Conservation (phyloP, 2,888 invertebrate species). For the Spisula subtruncata region DNA sequence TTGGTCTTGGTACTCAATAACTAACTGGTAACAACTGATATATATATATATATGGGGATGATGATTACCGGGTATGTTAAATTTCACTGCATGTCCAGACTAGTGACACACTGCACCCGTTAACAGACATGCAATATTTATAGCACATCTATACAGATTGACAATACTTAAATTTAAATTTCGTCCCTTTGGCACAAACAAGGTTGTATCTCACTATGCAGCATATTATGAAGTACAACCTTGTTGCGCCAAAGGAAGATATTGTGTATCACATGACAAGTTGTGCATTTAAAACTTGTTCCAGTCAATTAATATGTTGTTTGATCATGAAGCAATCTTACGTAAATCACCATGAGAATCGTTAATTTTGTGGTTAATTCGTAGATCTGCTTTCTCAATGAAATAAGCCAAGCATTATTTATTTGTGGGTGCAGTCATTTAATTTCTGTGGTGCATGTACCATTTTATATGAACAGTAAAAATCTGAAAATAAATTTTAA, state of each 20-base stretch:
- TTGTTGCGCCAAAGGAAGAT: no score
- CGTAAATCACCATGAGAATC: constrained; percentile 2
- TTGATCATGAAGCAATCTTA: not conserved
- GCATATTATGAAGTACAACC: no score
- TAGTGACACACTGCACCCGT: not conserved
- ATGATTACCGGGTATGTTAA: no score
- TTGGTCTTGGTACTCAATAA: no score
- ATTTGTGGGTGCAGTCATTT: not conserved
- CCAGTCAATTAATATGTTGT: not conserved
- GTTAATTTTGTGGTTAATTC: not conserved
- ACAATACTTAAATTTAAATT: no score
- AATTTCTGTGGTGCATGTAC: not conserved
- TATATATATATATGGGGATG: no score
- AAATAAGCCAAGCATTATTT: not conserved
- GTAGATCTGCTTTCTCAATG: not conserved
- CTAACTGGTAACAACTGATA: no score
- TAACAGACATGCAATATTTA: not conserved
- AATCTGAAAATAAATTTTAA: not conserved
- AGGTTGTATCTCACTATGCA: no score
- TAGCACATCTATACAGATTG: not conserved
- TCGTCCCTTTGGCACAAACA: no score
- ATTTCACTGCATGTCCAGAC: not conserved
- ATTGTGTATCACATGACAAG: not conserved
- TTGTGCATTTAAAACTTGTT: not conserved
- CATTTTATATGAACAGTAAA: not conserved